A percentile compares a stretch with the other conserved stretches of the same genome.
These are phyloP conservation scores for Harpalus rufipes DNA, from an alignment of 2,888 invertebrate genomes.

Conservation along the genomic window DNA sequence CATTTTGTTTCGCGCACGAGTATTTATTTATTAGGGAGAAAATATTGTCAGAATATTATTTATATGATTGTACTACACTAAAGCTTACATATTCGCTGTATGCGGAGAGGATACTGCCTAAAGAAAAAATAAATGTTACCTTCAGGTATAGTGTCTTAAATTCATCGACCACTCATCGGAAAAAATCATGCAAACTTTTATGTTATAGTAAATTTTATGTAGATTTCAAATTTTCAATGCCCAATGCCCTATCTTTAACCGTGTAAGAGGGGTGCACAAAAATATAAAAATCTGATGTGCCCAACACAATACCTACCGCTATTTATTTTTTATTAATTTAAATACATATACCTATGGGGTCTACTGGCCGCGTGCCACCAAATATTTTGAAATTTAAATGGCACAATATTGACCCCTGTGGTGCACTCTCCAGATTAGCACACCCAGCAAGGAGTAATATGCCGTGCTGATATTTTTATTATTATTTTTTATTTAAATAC, in stretches of 20 bases:
- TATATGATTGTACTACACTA: slow-evolving; percentile 61
- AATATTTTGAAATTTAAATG: no score
- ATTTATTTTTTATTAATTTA: no score
- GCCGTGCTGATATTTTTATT: no score
- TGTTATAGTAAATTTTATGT: neutral
- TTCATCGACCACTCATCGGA: neutral
- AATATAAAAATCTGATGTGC: no score
- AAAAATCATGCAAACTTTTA: neutral
- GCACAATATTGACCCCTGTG: no score
- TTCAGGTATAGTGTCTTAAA: neutral
- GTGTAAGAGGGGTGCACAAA: neutral
- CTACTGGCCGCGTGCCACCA: no score
- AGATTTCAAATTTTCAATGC: neutral
- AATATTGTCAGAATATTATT: slow-evolving; percentile 62
- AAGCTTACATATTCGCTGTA: slow-evolving; percentile 61
- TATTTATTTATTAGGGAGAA: neutral
- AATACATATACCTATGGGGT: no score
- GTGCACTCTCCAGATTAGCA: no score
- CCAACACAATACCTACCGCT: no score
- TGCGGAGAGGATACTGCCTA: slow-evolving; percentile 10
- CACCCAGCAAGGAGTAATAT: no score
- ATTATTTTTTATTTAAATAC: no score
- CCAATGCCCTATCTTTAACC: neutral
- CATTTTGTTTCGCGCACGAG: neutral
- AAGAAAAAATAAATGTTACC: neutral